phyloP scores from a whole-genome alignment of 2,113 vertebrate species.

The Phalacrocorax aristotelis region DNA sequence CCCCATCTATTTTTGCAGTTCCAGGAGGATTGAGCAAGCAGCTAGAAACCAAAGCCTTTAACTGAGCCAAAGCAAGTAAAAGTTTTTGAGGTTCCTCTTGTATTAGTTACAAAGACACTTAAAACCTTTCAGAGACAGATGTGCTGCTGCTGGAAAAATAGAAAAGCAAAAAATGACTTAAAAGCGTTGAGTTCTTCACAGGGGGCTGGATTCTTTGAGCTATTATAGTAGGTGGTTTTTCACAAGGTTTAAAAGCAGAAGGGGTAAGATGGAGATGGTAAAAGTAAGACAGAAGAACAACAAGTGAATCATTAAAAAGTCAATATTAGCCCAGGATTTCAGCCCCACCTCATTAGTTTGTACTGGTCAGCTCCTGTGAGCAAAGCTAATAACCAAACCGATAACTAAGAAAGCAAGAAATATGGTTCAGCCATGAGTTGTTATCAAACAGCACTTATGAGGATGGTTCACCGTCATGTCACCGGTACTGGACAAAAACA shows the following conservation, averaged over 20 bases:
- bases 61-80: constrained; percentile 47
- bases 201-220: not conserved
- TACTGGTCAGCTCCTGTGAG: not conserved
- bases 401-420: not conserved
- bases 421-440: not conserved
- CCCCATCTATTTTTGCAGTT: constrained; percentile 36
- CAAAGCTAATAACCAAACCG: not conserved
- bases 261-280: not conserved
- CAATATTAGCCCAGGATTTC: not conserved
- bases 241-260: constrained; percentile 8
- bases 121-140: constrained; percentile 34
- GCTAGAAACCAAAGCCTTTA: constrained; percentile 17
- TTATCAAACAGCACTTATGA: not conserved
- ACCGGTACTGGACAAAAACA: not conserved
- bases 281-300: constrained; percentile 16
- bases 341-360: not conserved
- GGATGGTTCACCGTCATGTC: not conserved
- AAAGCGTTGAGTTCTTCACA: not conserved
- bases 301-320: constrained; percentile 17
- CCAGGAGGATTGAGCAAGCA: not conserved
- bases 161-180: not conserved
- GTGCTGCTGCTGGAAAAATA: constrained; percentile 19
- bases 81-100: not conserved
- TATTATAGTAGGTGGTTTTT: not conserved
- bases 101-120: constrained; percentile 34